Percentiles rank a stretch among this genome's conserved stretches.
Conservation (phyloP, 2,888 invertebrate genomes). For the Griposia aprilina region DNA sequence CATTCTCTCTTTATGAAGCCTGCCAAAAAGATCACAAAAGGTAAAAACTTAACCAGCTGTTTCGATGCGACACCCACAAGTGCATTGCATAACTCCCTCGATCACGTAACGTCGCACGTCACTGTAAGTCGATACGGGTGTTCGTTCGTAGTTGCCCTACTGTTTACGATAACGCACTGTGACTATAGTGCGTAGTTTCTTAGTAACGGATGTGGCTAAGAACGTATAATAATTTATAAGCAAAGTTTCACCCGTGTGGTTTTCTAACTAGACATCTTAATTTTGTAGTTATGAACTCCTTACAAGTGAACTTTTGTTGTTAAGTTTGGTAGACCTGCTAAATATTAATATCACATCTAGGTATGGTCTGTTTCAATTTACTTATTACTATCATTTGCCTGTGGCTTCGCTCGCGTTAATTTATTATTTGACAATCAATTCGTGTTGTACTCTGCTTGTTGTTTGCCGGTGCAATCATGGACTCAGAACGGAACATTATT, state of each 20-base stretch:
- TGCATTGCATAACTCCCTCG: background rate
- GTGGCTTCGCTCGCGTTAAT: no score
- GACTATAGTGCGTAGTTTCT: slow-evolving; percentile 63
- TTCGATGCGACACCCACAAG: background rate
- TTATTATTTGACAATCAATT: no score
- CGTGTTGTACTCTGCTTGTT: no score
- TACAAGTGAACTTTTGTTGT: slow-evolving; percentile 51
- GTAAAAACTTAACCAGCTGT: background rate
- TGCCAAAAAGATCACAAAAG: background rate
- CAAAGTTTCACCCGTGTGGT: slow-evolving; percentile 70
- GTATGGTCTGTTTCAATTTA: background rate
- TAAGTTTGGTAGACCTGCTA: slow-evolving; percentile 7
- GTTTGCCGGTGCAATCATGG: no score
- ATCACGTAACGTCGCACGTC: background rate
- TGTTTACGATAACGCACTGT: slow-evolving; percentile 1
- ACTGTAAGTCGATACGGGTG: background rate
- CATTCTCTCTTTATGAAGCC: no score
- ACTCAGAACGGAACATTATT: no score
- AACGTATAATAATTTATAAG: slow-evolving; percentile 70
- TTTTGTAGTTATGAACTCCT: slow-evolving; percentile 62
- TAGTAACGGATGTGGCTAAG: slow-evolving; percentile 66
- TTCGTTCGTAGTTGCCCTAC: slow-evolving; percentile 9
- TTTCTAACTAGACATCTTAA: slow-evolving; percentile 69
- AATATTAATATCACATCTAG: slow-evolving; percentile 37
- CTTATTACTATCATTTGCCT: no score